Conservation (phyloP, 2,113 vertebrate species). For the Pangasianodon hypophthalmus region DNA sequence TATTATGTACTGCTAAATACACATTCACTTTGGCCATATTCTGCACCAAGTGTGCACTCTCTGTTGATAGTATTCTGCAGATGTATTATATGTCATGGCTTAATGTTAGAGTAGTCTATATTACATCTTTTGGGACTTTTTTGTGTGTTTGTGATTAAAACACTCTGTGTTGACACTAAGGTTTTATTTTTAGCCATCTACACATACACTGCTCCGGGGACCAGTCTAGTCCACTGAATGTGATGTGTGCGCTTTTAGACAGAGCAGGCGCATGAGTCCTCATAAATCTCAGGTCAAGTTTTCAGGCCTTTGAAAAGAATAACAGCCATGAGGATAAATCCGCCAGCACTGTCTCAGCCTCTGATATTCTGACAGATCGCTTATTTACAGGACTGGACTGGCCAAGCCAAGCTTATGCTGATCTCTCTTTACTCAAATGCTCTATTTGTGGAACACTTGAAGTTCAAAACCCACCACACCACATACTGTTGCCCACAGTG, state of each 20-base stretch:
- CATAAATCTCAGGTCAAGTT: slow-evolving; percentile 42
- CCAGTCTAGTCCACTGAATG: slow-evolving; percentile 16
- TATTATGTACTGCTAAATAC: not conserved
- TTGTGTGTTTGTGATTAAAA: slow-evolving; percentile 1
- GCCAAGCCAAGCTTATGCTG: not conserved
- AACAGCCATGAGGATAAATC: slow-evolving; percentile 38
- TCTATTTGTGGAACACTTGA: slow-evolving; percentile 30
- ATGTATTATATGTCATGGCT: not conserved
- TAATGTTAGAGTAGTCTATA: not conserved
- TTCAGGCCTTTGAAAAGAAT: slow-evolving; percentile 38
- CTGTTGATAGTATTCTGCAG: not conserved
- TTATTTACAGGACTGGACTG: slow-evolving; percentile 43
- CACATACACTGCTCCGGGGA: slow-evolving; percentile 10
- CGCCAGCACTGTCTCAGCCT: slow-evolving; percentile 1
- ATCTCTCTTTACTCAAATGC: not conserved
- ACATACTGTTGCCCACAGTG: not conserved
- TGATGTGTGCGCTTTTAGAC: slow-evolving; percentile 23
- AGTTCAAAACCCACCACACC: slow-evolving; percentile 1
- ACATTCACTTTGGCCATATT: not conserved
- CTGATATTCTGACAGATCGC: slow-evolving; percentile 36
- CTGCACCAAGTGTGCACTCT: not conserved
- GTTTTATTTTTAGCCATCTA: slow-evolving; percentile 20
- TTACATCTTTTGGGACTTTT: not conserved
- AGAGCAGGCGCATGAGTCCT: not conserved
- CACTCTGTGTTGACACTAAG: not conserved